Evolutionary conservation across 1,140 invertebrate genomes (phyloP).

Genomic region (Physella acuta): DNA sequence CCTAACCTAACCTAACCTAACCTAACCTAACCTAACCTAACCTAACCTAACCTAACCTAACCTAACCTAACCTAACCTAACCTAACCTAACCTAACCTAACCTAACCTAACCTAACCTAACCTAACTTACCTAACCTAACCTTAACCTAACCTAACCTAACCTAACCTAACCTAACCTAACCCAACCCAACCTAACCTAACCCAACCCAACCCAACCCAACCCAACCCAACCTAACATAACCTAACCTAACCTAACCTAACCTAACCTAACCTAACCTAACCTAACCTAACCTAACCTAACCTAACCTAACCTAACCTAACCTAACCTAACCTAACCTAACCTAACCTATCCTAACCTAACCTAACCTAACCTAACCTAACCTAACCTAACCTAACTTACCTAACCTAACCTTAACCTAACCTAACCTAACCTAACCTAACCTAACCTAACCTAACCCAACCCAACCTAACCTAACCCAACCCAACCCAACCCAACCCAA

Average conservation of each 20-base stretch:
- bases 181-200: neutral
- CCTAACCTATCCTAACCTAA: neutral
- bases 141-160: too few species aligned
- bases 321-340: conserved; percentile 4
- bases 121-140: too few species aligned
- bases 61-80: neutral
- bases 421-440: conserved; percentile 4
- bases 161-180: conserved; percentile 1
- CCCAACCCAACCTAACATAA: too few species aligned
- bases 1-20: conserved; percentile 4
- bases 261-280: too few species aligned
- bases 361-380: neutral
- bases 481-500: conserved; percentile 3
- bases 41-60: neutral
- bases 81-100: neutral
- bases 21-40: conserved; percentile 4
- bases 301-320: neutral
- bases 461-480: neutral
- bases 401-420: too few species aligned
- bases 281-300: neutral
- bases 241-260: too few species aligned
- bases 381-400: neutral
- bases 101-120: conserved; percentile 1
- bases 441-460: neutral
- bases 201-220: neutral